Percentiles rank a stretch among this genome's conserved stretches.
Evolutionary conservation across 2,888 invertebrate species (phyloP).

Genomic region (Cotesia congregata): DNA sequence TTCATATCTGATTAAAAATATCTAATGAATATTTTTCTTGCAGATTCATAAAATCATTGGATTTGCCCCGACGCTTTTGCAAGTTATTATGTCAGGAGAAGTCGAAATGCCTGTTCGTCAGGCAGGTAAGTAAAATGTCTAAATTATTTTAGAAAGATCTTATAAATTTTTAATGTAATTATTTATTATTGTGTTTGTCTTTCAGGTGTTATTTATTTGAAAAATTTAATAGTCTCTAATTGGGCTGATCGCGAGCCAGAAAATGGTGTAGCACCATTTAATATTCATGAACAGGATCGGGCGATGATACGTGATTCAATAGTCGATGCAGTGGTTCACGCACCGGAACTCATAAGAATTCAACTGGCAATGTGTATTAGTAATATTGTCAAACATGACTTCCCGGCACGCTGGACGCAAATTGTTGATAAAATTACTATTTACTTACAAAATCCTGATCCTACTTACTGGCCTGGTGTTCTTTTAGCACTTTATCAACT

Average conservation of each 20-base stretch:
- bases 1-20: not conserved
- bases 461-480: constrained; percentile 91
- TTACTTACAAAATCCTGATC: constrained; percentile 92
- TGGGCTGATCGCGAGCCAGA: constrained; percentile 90
- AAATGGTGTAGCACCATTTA: constrained; percentile 82
- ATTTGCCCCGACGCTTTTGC: constrained; percentile 92
- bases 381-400: constrained; percentile 95
- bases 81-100: constrained; percentile 93
- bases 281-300: constrained; percentile 96
- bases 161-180: constrained; percentile 5
- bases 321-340: constrained; percentile 95
- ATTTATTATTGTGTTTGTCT: constrained; percentile 8
- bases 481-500: constrained; percentile 92
- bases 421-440: constrained; percentile 96
- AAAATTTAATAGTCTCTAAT: constrained; percentile 89
- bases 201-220: constrained; percentile 90
- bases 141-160: not conserved
- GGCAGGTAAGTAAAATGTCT: constrained; percentile 75
- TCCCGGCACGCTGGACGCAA: constrained; percentile 95
- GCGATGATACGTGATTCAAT: constrained; percentile 92
- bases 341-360: constrained; percentile 90
- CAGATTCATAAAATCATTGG: constrained; percentile 96
- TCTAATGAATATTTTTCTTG: constrained; percentile 42
- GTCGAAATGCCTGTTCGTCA: constrained; percentile 93
- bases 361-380: constrained; percentile 95